phyloP scores from a whole-genome alignment of 2,113 vertebrate genomes.

The Pipra filicauda region DNA sequence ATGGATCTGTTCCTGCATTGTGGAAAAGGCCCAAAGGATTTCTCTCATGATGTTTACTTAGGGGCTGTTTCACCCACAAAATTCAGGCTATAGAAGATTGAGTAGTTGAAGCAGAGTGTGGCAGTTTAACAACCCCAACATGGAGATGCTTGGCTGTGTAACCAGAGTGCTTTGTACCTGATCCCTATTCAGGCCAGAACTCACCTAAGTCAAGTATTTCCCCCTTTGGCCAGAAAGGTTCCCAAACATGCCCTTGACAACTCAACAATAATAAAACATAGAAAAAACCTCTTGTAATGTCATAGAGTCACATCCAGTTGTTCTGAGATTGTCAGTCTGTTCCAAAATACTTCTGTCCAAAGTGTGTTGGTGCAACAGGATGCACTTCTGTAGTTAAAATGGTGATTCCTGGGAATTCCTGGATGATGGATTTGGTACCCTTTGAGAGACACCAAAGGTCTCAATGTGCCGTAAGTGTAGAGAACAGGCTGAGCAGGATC shows the following conservation, averaged over 20 bases:
- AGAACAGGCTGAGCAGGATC: slow-evolving; percentile 89
- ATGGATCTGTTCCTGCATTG: not conserved
- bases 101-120: slow-evolving; percentile 15
- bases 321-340: slow-evolving; percentile 80
- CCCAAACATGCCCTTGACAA: slow-evolving; percentile 1
- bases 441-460: not conserved
- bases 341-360: slow-evolving; percentile 96
- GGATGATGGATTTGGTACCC: not conserved
- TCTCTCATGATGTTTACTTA: not conserved
- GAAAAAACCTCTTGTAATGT: slow-evolving; percentile 28
- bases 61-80: not conserved
- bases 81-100: not conserved
- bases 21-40: not conserved
- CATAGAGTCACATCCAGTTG: slow-evolving; percentile 12
- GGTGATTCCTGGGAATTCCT: not conserved
- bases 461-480: not conserved
- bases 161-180: not conserved
- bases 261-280: slow-evolving; percentile 46
- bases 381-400: slow-evolving; percentile 91
- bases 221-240: slow-evolving; percentile 25
- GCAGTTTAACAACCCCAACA: not conserved
- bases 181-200: slow-evolving; percentile 8
- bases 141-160: not conserved
- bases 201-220: slow-evolving; percentile 2
- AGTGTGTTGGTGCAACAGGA: slow-evolving; percentile 92